Conservation (phyloP, 2,113 vertebrate species). For the Apodemus sylvaticus region DNA sequence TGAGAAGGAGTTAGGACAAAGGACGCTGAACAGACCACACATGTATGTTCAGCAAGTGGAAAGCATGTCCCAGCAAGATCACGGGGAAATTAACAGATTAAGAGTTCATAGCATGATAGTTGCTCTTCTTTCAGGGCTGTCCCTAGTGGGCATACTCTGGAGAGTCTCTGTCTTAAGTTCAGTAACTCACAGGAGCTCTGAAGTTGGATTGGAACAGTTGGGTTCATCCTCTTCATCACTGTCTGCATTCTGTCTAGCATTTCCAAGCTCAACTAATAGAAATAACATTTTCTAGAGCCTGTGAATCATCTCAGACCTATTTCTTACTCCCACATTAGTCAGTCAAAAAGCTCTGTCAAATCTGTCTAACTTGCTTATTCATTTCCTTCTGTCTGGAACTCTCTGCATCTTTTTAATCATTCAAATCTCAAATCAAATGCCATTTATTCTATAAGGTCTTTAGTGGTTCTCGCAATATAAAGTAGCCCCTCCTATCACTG, state of each 20-base stretch:
- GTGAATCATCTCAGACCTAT: conserved; percentile 70
- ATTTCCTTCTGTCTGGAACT: conserved; percentile 75
- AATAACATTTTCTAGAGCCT: conserved; percentile 71
- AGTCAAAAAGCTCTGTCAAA: conserved; percentile 72
- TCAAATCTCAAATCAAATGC: conserved; percentile 38
- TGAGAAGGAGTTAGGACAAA: background rate
- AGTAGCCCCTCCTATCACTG: background rate
- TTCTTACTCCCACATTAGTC: conserved; percentile 74
- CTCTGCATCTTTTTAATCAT: conserved; percentile 50
- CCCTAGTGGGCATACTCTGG: background rate
- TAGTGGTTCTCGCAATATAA: background rate
- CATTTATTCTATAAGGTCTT: conserved; percentile 34
- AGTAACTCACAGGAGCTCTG: background rate
- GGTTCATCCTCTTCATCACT: background rate
- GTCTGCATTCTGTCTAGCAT: conserved; percentile 31
- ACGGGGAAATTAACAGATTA: background rate
- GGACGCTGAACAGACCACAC: background rate
- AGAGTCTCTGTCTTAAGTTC: background rate
- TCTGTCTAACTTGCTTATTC: conserved; percentile 74
- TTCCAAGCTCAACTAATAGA: conserved; percentile 62
- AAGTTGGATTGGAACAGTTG: background rate
- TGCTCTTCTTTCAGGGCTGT: background rate
- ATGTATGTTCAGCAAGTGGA: background rate
- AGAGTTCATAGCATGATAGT: background rate
- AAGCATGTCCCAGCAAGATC: no score